Evolutionary conservation across 2,888 invertebrate genomes (phyloP), one percentile per base, ranked within the genome.

Genomic region (Philonicus albiceps): DNA sequence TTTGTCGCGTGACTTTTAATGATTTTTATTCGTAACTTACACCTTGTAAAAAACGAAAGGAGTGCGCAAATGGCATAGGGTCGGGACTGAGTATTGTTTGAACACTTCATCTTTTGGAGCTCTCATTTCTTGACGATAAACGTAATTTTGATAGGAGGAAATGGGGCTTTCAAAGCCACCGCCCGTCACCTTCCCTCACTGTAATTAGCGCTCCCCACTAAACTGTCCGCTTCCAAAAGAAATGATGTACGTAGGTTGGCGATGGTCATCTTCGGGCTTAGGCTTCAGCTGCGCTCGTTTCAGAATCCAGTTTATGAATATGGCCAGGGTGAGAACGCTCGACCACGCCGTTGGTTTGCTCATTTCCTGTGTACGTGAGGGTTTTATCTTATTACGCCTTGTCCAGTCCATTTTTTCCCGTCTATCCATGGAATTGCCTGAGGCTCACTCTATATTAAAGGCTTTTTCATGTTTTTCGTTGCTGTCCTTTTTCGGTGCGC

Each of bases 281-380:
- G 13, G 74, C 30, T 78, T 40, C 53, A 49, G 43, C n/a, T n/a
- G n/a, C n/a, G n/a, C n/a, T 43, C 78, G 16, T 78, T 78, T 37
- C 37, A 37, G 37, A 7, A 37, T 37, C 49, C 31, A 78, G 19
- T 78, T 78, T 78, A 78, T 78, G 78, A 49, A 78, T 78, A 53
- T 31, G 78, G 16, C 30, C 3, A 27, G 30, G 49, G 49, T 78
- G 78, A 49, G 30, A 27, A 49, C 78, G 11, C 27, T 78, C 78
- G 49, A 13, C 49, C 78, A 78, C 27, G 78, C 78, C 78, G 78
- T 78, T 49, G 78, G 78, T 78, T 78, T 49, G 49, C 78, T 78
- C 78, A 78, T 78, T 78, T 78, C 78, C 78, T 53, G 37, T 78
- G 78, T 78, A 78, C 78, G 78, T 78, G 78, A 78, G 49, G 78